Base-by-base conservation (phyloP, 2,888 invertebrate genomes). In the Aphrophora alni region DNA sequence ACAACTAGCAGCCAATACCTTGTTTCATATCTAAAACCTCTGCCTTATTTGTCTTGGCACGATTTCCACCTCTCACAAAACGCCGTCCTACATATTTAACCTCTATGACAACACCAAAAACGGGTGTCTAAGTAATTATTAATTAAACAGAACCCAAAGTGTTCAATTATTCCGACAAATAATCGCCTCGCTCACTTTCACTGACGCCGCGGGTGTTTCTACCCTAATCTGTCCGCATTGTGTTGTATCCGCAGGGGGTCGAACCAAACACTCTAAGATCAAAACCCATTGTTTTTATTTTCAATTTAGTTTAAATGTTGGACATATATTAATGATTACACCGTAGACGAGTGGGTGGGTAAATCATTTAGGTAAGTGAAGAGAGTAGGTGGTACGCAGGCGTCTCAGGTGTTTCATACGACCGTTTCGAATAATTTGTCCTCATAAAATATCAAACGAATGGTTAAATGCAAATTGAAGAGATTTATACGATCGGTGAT, bases 271-370 rank as follows among this genome's bases (percentile, higher is more conserved):
- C 59, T 59, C 59, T 59, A 3, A 4, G 59, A 78, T 78, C 78
- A 59, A 71, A 71, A 71, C 59, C 72, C 71, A 78, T 78, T 78
- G 78, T 78, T 78, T 78, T 78, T 78, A 73, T 78, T 78, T 78
- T 78, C 78, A 78, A 78, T 78, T 78, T 78, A 73, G 78, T 78
- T 73, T 73, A 78, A 78, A 78, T 72, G 78, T 73, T 73, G 72
- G 78, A 78, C 78, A 68, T 78, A 73, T 78, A 78, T 78, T 78
- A 73, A 78, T 78, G 78, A 28, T 59, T 59, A 59, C n/a, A 21
- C 59, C 21, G 59, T 14, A 2, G 59, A 59, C 21, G 59, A 3
- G 59, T 59, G 59, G 59, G 59, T 21, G 59, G 59, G 21, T 59
- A 59, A 59, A 59, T 59, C 59, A 59, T 59, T 59, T 59, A 59